These are phyloP conservation scores for Actinernus sp. DNA, from an alignment of 92 coral and sea anemone genomes.

Conservation along the genomic window DNA sequence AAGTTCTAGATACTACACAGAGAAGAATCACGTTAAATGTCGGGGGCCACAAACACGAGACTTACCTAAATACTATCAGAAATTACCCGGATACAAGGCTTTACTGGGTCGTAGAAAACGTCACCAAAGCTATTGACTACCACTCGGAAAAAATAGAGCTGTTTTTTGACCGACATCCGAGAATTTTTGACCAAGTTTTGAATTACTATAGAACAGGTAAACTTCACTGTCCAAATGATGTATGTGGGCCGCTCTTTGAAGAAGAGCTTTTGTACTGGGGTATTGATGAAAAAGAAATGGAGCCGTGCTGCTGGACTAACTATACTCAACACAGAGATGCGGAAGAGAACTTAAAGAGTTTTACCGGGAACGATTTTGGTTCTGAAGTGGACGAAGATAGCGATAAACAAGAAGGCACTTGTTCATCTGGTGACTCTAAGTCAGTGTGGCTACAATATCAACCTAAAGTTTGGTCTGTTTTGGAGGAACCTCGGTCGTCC, in stretches of 20 bases:
- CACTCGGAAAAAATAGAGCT: constrained; percentile 92
- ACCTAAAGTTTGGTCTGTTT: constrained; percentile 83
- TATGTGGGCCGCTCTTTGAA: constrained; percentile 94
- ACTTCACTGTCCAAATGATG: constrained; percentile 94
- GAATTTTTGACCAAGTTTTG: constrained; percentile 84
- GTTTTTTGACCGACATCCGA: constrained; percentile 94
- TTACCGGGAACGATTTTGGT: constrained; percentile 67
- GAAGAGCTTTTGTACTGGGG: constrained; percentile 97
- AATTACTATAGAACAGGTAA: constrained; percentile 95
- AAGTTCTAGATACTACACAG: constrained; percentile 72
- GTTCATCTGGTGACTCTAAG: constrained; percentile 46
- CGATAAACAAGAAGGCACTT: constrained; percentile 31
- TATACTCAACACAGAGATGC: constrained; percentile 95
- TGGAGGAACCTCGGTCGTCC: constrained; percentile 96
- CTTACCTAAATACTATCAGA: constrained; percentile 81
- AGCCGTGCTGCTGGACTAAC: constrained; percentile 95
- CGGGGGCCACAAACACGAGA: constrained; percentile 92
- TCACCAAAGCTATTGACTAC: constrained; percentile 88
- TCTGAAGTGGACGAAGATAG: constrained; percentile 61
- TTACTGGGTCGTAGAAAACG: constrained; percentile 94
- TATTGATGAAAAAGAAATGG: constrained; percentile 97
- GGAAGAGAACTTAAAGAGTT: constrained; percentile 90
- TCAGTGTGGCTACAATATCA: constrained; percentile 75
- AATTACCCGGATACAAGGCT: constrained; percentile 89
- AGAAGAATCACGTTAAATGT: constrained; percentile 81